Conservation (phyloP, 1,140 invertebrate species). For the Trichogramma pretiosum region DNA sequence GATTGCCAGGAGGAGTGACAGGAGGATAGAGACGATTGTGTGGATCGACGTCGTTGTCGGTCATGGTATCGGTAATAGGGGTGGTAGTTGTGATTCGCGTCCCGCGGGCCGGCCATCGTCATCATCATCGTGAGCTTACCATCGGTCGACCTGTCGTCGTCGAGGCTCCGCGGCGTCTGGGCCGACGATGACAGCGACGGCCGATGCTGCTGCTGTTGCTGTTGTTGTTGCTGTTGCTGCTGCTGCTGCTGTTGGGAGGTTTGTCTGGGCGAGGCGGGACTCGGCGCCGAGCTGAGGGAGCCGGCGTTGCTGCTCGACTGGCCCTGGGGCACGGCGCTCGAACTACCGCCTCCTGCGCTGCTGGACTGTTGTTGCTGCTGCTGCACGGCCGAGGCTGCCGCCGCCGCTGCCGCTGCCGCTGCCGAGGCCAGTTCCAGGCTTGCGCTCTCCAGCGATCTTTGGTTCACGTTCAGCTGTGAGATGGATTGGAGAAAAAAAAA, state of each 20-base stretch:
- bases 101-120: too few species aligned
- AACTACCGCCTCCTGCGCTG: constrained; percentile 34
- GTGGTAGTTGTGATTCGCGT: neutral
- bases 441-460: constrained; percentile 3
- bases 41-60: too few species aligned
- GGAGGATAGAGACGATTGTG: too few species aligned
- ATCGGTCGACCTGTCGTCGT: constrained; percentile 43
- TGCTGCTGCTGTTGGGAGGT: constrained; percentile 27
- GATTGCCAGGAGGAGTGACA: too few species aligned
- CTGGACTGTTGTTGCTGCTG: too few species aligned
- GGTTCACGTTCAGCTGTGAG: neutral
- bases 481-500: too few species aligned
- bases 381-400: constrained; percentile 16
- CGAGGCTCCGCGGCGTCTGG: constrained; percentile 40
- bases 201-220: too few species aligned
- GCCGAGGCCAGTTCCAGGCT: constrained; percentile 5
- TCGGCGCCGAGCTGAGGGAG: constrained; percentile 43
- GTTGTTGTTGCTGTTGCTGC: too few species aligned
- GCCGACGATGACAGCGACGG: constrained; percentile 37
- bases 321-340: constrained; percentile 41
- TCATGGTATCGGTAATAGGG: too few species aligned
- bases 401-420: constrained; percentile 25
- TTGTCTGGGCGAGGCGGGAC: constrained; percentile 42
- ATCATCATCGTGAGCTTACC: constrained; percentile 31
- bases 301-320: constrained; percentile 43